Base-by-base conservation (phyloP, 2,797 vertebrate species). In the Hafferia zeledoni region DNA sequence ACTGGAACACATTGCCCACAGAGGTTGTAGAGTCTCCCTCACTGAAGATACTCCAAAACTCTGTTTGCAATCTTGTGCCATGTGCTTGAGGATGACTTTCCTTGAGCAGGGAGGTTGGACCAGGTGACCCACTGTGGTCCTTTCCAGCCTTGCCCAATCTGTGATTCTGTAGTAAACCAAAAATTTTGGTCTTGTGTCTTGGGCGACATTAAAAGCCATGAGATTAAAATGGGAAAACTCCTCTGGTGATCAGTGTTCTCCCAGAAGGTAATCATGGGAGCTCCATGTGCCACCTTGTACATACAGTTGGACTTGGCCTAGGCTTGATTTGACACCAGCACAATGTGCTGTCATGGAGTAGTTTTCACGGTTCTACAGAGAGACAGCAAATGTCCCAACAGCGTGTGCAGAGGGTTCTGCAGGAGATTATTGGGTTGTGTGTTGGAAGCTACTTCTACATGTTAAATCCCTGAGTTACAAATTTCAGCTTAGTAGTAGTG, bases 261-360 rank as follows among this genome's bases (percentile, higher is more conserved):
- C 22, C 17, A 0, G 0, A 10, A 57, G 22, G 30, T 18, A 44
- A 14, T 0, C 1, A 5, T 3, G 2, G 2, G 55, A 61, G 39
- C 17, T 79, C n/a, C 4, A 0, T 19, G 28, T 52, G 15, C 20
- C 5, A 3, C 6, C 17, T 30, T 3, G 14, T 18, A 17, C 23
- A 49, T 18, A 17, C 23, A 49, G 27, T 1, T n/a, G 10, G 49
- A n/a, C n/a, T 23, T 47, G 33, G 47, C 11, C 3, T 7, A 23
- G 63, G 4, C 31, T 90, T 56, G 31, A 35, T 67, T 19, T 64
- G n/a, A 22, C 17, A 23, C 9, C 25, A 90, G 70, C 50, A 11
- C 24, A 14, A 7, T 0, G 1, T 55, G 19, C 22, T 87, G 31
- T 30, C 25, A 5, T 3, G 1, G 25, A 31, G 37, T 17, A 19